Evolutionary conservation across 2,797 vertebrate genomes (phyloP).

Genomic region (Sylvilagus floridanus): DNA sequence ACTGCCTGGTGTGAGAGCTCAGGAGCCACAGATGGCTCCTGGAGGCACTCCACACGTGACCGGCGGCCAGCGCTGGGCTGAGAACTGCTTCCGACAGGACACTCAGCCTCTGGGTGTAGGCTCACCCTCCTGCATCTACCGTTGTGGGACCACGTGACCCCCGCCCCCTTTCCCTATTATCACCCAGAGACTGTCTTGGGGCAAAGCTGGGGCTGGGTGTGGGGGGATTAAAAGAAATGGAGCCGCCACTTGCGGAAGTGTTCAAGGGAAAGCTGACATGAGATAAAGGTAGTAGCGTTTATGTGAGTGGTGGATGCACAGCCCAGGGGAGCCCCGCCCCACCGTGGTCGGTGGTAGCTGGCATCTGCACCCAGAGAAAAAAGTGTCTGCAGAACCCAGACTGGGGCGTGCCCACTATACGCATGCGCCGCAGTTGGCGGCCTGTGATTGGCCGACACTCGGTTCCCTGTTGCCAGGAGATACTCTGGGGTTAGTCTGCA

Average conservation of each 20-base stretch:
- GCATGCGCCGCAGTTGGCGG: no score
- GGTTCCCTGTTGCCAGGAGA: no score
- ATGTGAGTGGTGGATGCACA: no score
- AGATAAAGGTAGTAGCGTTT: no score
- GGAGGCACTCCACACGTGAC: rapidly evolving
- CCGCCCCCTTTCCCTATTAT: neutral
- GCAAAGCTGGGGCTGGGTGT: neutral
- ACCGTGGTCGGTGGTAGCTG: no score
- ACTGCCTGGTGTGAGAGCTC: neutral
- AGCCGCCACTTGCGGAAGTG: neutral
- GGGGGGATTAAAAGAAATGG: neutral
- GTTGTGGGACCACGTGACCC: neutral
- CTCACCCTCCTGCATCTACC: neutral
- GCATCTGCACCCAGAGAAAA: no score
- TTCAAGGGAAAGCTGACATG: neutral
- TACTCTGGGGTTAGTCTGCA: no score
- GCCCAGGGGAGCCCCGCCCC: no score
- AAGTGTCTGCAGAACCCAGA: no score
- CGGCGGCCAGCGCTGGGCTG: neutral
- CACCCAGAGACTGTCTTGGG: neutral
- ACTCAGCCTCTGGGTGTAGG: neutral
- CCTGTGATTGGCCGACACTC: no score
- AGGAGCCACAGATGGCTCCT: neutral
- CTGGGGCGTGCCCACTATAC: no score
- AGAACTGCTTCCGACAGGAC: neutral